Evolutionary conservation across 1,140 invertebrate genomes (phyloP), one percentile per base, ranked within the genome.

Genomic region (Hypsibius dujardini): DNA sequence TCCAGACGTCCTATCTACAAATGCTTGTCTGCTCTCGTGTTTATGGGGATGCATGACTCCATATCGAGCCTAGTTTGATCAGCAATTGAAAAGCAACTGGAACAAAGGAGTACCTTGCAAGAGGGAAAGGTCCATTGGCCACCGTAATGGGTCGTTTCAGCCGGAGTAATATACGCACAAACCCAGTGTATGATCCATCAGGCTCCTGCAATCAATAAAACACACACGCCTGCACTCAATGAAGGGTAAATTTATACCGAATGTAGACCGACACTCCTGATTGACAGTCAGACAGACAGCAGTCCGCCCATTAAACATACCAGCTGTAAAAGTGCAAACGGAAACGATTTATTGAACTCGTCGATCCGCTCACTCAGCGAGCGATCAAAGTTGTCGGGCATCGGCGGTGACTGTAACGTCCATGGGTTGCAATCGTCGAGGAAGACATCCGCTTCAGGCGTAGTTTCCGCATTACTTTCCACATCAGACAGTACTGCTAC

Each of bases 301-400:
- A 56, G n/a, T 56, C 7, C 50, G 7, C 62, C 42, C n/a, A n/a
- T n/a, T n/a, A n/a, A n/a, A n/a, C 62, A 3, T 67, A 67, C 62
- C 42, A 14, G 62, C 3, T 67, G 62, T 42, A 67, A 42, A 12
- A 67, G 45, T 3, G 62, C 7, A 67, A 67, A 67, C 7, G 62
- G 62, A 67, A 67, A 67, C 45, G 62, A 7, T 42, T 67, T 67
- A 67, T 67, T 67, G 62, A 67, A 67, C 62, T 67, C 62, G 7
- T 7, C 62, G 62, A 67, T 42, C 42, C 45, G 7, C 62, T 42
- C 45, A 7, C n/a, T n/a, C 50, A 56, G n/a, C 50, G 50, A n/a
- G 7, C 50, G 50, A 7, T 56, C 50, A 56, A n/a, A n/a, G 50
- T 7, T 56, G n/a, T 56, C n/a, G 50, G 7, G n/a, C n/a, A n/a